A percentile compares a stretch with the other conserved stretches of the same genome.
Evolutionary conservation across 2,888 invertebrate species (phyloP).

Genomic region (Hartigia nigra): DNA sequence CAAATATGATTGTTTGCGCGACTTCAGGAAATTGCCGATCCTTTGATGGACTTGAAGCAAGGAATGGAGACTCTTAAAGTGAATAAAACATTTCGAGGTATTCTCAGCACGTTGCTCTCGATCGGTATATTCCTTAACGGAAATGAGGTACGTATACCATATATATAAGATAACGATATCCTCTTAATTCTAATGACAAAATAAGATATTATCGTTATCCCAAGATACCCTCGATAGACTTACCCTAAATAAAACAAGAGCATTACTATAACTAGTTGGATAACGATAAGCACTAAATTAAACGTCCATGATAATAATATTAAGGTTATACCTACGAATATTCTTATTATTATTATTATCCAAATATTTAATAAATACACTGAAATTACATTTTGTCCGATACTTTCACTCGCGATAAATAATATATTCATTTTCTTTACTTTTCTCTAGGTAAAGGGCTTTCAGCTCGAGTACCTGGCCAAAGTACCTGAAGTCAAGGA

Average conservation of each 20-base stretch:
- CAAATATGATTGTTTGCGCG: neutral
- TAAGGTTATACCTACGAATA: too few species aligned
- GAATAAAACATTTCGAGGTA: conserved; percentile 95
- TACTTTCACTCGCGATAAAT: too few species aligned
- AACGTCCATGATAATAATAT: neutral
- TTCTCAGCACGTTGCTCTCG: conserved; percentile 91
- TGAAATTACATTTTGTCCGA: too few species aligned
- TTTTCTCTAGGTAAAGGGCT: conserved; percentile 83
- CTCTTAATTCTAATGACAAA: neutral
- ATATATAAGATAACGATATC: conserved; percentile 30
- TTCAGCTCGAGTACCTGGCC: conserved; percentile 96
- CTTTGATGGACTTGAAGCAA: conserved; percentile 97
- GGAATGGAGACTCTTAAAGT: conserved; percentile 91
- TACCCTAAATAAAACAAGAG: neutral
- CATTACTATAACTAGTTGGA: neutral
- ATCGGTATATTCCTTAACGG: conserved; percentile 98
- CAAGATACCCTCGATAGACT: neutral
- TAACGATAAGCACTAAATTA: neutral
- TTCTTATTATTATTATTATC: too few species aligned
- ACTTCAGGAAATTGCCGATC: conserved; percentile 93
- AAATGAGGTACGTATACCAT: conserved; percentile 68
- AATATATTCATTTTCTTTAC: too few species aligned
- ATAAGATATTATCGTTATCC: neutral
- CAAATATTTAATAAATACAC: too few species aligned
- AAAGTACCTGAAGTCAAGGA: conserved; percentile 99